Base-by-base conservation (phyloP, 2,888 invertebrate species). In the Orchesella flavescens region DNA sequence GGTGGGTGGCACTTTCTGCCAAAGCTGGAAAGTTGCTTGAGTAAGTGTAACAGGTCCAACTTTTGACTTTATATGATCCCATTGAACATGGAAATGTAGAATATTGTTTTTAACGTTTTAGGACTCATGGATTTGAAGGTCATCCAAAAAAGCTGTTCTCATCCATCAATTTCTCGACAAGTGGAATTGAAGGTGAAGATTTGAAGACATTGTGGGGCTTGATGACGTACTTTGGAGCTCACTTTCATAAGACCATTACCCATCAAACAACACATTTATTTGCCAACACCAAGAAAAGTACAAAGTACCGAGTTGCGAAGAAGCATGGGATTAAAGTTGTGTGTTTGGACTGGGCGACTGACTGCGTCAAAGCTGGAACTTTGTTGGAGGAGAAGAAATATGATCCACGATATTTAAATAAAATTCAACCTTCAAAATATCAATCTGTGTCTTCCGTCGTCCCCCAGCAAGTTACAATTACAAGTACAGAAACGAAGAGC, bases 331-430 rank as follows among this genome's bases (percentile, higher is more conserved):
- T 95, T 23, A 93, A 93, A 89, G 93, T 97, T 86, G 94, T 98
- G 4, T 97, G 96, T 1, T 97, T 97, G 1, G 98, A 98, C 90
- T 98, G 98, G 98, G 92, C 97, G 19, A 90, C 93, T 0, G 96
- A 97, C 89, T 94, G 94, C 88, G 91, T 96, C 21, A 87, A 85
- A 55, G 69, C 63, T 3, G 76, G 79, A 24, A 57, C 80, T n/a
- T 15, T 87, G 12, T 7, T 84, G 1, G 87, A 87, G 17, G 87
- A 86, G 59, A 17, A 44, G 0, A 63, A 71, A 10, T 88, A 87
- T 80, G 84, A 88, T 75, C 88, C 88, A 0, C 24, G 43, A 10
- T 78, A 86, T 19, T 12, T 86, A 15, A 73, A 55, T 44, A 15
- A 15, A 57, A n/a, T 34, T 34, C 3, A 34, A 7, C 3, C 34